Conservation (phyloP, 2,797 vertebrate species). For the Spinibarbus caldwelli region DNA sequence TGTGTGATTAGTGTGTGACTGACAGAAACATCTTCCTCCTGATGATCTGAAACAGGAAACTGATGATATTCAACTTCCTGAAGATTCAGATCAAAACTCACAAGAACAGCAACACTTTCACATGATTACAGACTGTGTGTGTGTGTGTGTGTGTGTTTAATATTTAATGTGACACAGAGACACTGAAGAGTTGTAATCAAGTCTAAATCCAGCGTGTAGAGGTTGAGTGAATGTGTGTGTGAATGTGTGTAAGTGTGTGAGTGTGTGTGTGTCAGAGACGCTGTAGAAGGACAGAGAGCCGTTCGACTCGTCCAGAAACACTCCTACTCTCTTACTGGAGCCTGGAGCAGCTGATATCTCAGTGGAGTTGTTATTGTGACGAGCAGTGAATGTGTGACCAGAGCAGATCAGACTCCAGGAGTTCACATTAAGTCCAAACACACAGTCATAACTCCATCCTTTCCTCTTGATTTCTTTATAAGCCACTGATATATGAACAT, state of each 20-base stretch:
- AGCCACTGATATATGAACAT: accelerated
- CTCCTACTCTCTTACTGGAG: background rate
- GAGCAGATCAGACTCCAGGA: background rate
- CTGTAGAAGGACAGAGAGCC: conserved; percentile 9
- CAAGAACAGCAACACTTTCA: no score
- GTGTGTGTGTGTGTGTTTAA: no score
- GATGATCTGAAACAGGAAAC: no score
- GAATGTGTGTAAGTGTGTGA: conserved; percentile 30
- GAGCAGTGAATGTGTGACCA: accelerated
- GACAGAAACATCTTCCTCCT: no score
- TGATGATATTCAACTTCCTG: no score
- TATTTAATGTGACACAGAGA: no score
- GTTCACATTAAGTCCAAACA: accelerated
- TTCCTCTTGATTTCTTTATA: conserved; percentile 14
- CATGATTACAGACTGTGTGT: no score
- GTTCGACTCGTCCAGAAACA: background rate
- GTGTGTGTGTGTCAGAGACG: conserved; percentile 26
- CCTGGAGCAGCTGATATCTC: accelerated
- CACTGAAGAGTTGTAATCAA: no score
- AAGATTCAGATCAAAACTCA: no score
- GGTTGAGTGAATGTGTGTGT: no score
- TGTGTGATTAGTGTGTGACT: no score
- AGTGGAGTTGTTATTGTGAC: accelerated
- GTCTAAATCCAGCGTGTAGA: no score
- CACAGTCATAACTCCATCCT: accelerated